Evolutionary conservation across 2,797 vertebrate genomes (phyloP).

Genomic region (Cephalopachus bancanus): DNA sequence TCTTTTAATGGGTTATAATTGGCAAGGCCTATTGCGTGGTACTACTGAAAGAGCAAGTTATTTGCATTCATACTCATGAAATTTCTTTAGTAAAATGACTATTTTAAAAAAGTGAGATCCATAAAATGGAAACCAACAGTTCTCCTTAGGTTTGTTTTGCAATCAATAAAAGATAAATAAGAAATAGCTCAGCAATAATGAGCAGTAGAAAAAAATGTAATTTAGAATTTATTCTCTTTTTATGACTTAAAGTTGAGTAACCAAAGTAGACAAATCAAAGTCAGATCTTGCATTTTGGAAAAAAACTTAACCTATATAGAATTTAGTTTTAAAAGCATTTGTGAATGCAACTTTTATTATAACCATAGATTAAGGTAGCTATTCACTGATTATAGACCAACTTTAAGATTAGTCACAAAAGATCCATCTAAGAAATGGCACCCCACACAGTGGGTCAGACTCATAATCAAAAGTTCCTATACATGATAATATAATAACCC

Average conservation of each 20-base stretch:
- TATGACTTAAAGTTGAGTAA: constrained; percentile 41
- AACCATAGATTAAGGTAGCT: constrained; percentile 29
- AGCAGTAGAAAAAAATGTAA: constrained; percentile 50
- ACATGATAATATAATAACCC: constrained; percentile 15
- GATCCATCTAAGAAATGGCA: constrained; percentile 10
- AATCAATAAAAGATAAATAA: constrained; percentile 57
- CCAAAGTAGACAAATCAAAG: constrained; percentile 64
- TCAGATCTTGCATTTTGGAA: constrained; percentile 38
- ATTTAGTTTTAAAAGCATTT: constrained; percentile 64
- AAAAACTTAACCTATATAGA: background rate
- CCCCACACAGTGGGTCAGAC: background rate
- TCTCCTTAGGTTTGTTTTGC: constrained; percentile 52
- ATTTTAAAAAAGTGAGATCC: background rate
- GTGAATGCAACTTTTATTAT: constrained; percentile 58
- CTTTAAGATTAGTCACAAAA: constrained; percentile 26
- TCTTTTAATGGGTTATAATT: background rate
- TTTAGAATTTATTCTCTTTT: constrained; percentile 52
- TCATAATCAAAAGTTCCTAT: constrained; percentile 43
- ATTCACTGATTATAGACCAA: constrained; percentile 13
- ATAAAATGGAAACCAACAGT: constrained; percentile 40
- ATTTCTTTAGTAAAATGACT: constrained; percentile 27
- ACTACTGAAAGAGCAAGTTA: constrained; percentile 50
- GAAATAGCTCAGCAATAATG: constrained; percentile 43
- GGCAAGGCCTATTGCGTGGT: background rate
- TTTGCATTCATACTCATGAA: background rate